Base-by-base conservation (phyloP, 92 coral and sea anemone genomes). In the Paragorgia papillata region DNA sequence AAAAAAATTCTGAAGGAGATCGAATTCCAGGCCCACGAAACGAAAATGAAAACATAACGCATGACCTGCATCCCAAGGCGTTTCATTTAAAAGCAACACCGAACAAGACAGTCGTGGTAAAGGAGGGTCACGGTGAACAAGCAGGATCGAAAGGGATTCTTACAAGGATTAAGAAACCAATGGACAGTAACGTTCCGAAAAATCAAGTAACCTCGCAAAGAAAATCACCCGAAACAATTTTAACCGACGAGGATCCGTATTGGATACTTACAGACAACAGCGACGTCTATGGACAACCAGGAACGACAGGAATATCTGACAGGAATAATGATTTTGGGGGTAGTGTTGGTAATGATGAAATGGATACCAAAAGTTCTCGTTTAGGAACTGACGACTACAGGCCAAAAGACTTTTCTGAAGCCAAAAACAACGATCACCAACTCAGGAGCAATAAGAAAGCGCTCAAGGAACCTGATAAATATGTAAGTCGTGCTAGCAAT, bases 181-280 rank as follows among this genome's bases (percentile, higher is more conserved):
- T 6, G n/a, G 17, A 56, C 29, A 22, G 1, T 10, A 56, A 56
- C 27, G 5, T 7, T 56, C 9, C 27, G 27, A 8, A 19, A 69
- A 69, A 25, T 30, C 4, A 69, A 14, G 37, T 49, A 8, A 21
- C 35, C 32, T 49, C 61, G 9, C 25, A 9, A 4, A 20, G 20
- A 1, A 19, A 33, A 15, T 9, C 19, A 19, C 20, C n/a, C 8
- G 46, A 14, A 17, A 20, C 31, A 12, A 34, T 14, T 1, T 14
- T 39, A 3, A 40, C 18, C 13, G 29, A 30, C 53, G 50, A 71
- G 27, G 53, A 71, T 33, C 78, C 78, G 24, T 71, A n/a, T 55
- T 71, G 44, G 49, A 55, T 53, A 37, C 19, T 71, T 15, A 43
- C 2, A 9, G 54, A 12, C 15, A 59, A 35, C 21, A 59, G 25